Evolutionary conservation across 1,140 invertebrate species (phyloP), one percentile per base, ranked within the genome.

Genomic region (Tetramorium alpestre): DNA sequence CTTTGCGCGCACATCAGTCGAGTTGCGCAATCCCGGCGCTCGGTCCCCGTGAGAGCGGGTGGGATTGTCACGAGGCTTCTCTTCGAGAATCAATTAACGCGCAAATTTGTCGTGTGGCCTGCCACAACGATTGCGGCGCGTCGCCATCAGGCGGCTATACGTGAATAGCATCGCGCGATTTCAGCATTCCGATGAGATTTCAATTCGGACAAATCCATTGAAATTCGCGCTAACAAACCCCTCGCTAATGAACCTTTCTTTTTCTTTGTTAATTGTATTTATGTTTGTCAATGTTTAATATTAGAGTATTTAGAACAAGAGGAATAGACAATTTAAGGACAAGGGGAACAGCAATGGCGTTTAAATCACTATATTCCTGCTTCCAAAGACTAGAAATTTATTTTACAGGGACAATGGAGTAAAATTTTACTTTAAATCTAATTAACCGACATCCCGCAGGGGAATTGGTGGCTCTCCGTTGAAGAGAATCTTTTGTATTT

Each of bases 51-150:
- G 64, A 56, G 62, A 25, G 33, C 25, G 8, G 13, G n/a, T 5
- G 41, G 22, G 49, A n/a, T 75, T 81, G 33, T 81, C 25, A 70
- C 47, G n/a, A 3, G 10, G 16, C 56, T 47, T 38, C 44, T 64
- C 77, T 51, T 56, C 47, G 64, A n/a, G 51, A 72, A 81, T 81
- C 65, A 81, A 72, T 81, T 81, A 70, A 58, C 65, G 22, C 10
- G 16, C 78, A 54, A 69, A 56, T 69, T 81, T 28, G 18, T 51
- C 13, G n/a, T 22, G 38, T 16, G 38, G 49, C 38, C 16, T 56
- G 65, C 33, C 38, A 70, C 8, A 38, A 22, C 22, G 33, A 81
- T 70, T 49, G 22, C 11, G 2, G 51, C 44, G 28, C 38, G 38
- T 77, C 44, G 10, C 41, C 28, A 41, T 54, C 13, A 41, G 67